Evolutionary conservation across 2,888 invertebrate species (phyloP), one percentile per base, ranked within the genome.

Genomic region (Dynastes tityus): DNA sequence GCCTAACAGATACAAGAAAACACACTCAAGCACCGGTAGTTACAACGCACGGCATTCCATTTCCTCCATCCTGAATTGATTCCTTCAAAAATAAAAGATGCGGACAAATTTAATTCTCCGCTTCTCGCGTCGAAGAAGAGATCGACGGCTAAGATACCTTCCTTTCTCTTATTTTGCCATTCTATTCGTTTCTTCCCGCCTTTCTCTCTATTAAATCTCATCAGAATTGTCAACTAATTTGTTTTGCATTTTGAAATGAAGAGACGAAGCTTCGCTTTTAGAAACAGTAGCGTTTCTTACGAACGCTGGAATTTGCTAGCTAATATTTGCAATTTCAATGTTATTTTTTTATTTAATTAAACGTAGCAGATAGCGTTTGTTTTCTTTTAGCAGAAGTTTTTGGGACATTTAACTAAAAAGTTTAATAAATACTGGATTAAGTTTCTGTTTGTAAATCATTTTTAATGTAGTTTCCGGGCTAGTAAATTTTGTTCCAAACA

Each of bases 51-150:
- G 22, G 27, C 64, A 51, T 65, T 63, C 63, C 78, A 65, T 75
- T 75, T 64, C 75, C 64, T 68, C 71, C 75, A 78, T 77, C 81
- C 82, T 78, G 81, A 81, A 80, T 77, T 78, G 81, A 77, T 80
- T 82, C 65, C 32, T 64, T 22, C 63, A 75, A 58, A 82, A 81
- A 82, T 81, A 82, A 82, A 82, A 83, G 82, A 81, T 83, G 37
- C 37, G 40, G 29, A 71, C 73, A 73, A 73, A 73, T 73, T 73
- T 73, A 73, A 73, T 73, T 58, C 73, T 22, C 53, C 51, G 70
- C 51, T 29, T 70, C 37, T 37, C 73, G 73, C 40, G 9, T 32
- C 37, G 16, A 13, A 53, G 55, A 32, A 29, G 53, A 45, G 11
- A 27, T 27, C 49, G 51, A 55, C 16, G 61, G 32, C 32, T 16